These are phyloP conservation scores for Scotopteryx bipunctaria DNA, from an alignment of 2,888 invertebrate species.

Conservation along the genomic window DNA sequence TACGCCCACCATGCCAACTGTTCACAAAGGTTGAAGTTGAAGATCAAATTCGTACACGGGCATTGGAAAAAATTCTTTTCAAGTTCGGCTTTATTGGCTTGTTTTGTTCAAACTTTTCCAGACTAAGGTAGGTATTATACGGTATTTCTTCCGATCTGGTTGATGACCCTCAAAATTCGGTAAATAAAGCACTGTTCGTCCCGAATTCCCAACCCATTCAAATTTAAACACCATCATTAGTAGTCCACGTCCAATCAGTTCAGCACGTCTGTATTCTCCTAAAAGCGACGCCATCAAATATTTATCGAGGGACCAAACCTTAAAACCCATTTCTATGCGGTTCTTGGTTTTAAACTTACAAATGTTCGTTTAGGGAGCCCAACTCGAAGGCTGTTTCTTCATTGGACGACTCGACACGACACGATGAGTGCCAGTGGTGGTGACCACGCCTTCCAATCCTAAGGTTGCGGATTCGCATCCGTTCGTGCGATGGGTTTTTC, in stretches of 20 bases:
- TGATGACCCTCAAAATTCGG: neutral
- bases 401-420: no score
- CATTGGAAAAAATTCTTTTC: no score
- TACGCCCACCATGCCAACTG: slow-evolving; percentile 7
- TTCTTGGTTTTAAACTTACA: neutral
- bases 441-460: no score
- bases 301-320: slow-evolving; percentile 10
- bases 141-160: neutral
- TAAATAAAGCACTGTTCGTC: neutral
- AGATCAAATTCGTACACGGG: no score
- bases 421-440: no score
- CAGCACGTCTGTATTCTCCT: slow-evolving; percentile 7
- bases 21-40: slow-evolving; percentile 15
- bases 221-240: slow-evolving; percentile 13
- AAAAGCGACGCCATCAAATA: slow-evolving; percentile 16
- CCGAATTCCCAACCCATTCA: neutral
- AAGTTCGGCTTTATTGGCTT: no score
- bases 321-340: slow-evolving; percentile 10
- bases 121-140: neutral
- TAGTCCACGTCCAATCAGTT: slow-evolving; percentile 6
- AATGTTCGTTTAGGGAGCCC: neutral
- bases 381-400: neutral
- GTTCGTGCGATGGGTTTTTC: no score
- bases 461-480: no score
- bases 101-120: no score